Evolutionary conservation across 2,113 vertebrate species (phyloP), one percentile per base, ranked within the genome.

Genomic region (Empidonax alnorum): DNA sequence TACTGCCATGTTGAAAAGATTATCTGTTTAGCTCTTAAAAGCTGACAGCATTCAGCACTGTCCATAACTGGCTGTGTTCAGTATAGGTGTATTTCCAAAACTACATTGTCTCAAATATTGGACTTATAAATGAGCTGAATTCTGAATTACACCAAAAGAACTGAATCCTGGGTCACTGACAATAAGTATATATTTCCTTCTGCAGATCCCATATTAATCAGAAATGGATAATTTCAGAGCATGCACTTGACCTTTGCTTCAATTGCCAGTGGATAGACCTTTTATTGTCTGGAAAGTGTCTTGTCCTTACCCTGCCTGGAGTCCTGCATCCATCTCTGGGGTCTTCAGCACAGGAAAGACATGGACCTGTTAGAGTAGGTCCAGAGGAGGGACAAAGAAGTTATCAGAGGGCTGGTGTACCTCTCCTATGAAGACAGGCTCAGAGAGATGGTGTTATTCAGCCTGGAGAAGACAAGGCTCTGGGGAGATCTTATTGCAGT

Each of bases 1-100:
- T 93, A 39, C 37, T 93, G 93, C 15, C 50, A 76, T 66, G 90
- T 88, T 81, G 63, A 73, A 94, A 77, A 90, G 68, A 61, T 87
- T 47, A 91, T 42, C 35, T n/a, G 25, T 92, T 92, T 76, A 91
- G 22, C 88, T 93, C 68, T 79, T 75, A 86, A 58, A 37, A 61
- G 4, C 17, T 74, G 23, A 8, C 35, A 33, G 80, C 14, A 63
- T 81, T 58, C 81, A 81, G 9, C 74, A 28, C 25, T 44, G 82
- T 66, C 66, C 87, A 2, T 75, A 69, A 39, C 0, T 5, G 3
- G 2, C 17, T 79, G 20, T 82, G 22, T 49, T 89, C 0, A 0
- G 41, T n/a, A 42, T 10, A 93, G 76, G 44, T 41, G 30, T 16
- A 16, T 81, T 80, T 71, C 35, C 59, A 76, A 59, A 71, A 14